Evolutionary conservation across 2,113 vertebrate genomes (phyloP).

Genomic region (Saguinus midas): DNA sequence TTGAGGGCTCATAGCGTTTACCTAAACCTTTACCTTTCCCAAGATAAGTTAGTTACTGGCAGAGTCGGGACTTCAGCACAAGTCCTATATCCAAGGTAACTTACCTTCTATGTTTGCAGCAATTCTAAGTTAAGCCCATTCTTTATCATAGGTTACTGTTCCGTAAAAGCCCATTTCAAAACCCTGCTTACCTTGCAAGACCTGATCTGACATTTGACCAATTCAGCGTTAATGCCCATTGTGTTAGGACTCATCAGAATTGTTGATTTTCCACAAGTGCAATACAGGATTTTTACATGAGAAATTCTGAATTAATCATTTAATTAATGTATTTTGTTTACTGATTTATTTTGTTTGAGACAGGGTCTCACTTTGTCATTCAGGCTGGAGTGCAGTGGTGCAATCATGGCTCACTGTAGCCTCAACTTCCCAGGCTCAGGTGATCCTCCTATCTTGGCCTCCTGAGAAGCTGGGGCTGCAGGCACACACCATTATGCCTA

Average conservation of each 20-base stretch:
- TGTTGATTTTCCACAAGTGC: neutral
- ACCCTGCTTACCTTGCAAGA: neutral
- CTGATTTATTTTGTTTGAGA: too few relatives aligned
- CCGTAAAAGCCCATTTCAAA: neutral
- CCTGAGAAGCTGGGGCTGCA: too few relatives aligned
- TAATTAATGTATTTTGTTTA: conserved; percentile 23
- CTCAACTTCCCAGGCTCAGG: too few relatives aligned
- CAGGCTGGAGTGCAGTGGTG: too few relatives aligned
- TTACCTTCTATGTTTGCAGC: neutral
- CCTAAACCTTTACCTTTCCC: neutral
- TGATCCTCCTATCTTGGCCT: too few relatives aligned
- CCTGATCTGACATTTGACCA: neutral
- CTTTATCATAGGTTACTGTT: neutral
- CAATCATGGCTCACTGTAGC: too few relatives aligned
- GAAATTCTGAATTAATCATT: conserved; percentile 21
- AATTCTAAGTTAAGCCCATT: neutral
- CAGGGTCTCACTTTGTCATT: too few relatives aligned
- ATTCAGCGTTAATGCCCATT: neutral
- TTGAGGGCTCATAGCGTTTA: neutral
- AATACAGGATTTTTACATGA: neutral
- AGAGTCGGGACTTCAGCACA: neutral
- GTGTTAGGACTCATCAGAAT: neutral
- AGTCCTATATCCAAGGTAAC: neutral
- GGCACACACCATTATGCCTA: too few relatives aligned
- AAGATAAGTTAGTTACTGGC: neutral